Percentiles rank a stretch among this genome's conserved stretches.
These are phyloP conservation scores for Chascanopsetta lugubris DNA, from an alignment of 2,113 vertebrate species.

Conservation along the genomic window DNA sequence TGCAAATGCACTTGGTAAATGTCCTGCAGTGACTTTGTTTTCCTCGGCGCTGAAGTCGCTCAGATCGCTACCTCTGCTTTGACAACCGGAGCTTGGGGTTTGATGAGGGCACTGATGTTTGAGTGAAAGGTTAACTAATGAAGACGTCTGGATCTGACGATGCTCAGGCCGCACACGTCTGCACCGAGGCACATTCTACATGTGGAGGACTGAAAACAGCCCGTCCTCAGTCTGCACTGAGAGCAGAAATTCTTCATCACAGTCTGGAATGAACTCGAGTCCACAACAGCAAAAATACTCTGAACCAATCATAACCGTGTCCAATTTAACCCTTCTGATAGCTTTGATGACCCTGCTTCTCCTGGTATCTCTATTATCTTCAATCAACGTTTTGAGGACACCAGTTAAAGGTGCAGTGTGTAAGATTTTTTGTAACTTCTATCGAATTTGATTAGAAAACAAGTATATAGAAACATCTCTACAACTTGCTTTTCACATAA, in stretches of 20 bases:
- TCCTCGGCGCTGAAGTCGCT: constrained; percentile 43
- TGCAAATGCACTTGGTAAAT: constrained; percentile 51
- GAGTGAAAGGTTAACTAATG: neutral
- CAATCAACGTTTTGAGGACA: neutral
- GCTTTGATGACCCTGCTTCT: no score
- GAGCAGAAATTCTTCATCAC: neutral
- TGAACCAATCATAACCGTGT: no score
- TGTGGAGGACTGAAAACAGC: neutral
- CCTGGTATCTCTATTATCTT: neutral
- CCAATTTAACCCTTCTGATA: neutral
- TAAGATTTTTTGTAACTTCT: no score
- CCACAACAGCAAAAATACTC: neutral
- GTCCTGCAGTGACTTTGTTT: constrained; percentile 53
- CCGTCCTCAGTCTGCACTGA: neutral
- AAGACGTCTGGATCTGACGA: neutral
- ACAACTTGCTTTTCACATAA: no score
- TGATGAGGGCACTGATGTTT: constrained; percentile 8
- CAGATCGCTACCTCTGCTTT: constrained; percentile 33
- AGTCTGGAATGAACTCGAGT: neutral
- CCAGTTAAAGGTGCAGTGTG: no score
- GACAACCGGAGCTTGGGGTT: neutral
- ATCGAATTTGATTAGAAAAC: no score
- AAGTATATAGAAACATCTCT: no score
- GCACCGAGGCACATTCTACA: neutral
- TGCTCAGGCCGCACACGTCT: neutral